Evolutionary conservation across 2,888 invertebrate species (phyloP).

Genomic region (Stenodema calcarata): DNA sequence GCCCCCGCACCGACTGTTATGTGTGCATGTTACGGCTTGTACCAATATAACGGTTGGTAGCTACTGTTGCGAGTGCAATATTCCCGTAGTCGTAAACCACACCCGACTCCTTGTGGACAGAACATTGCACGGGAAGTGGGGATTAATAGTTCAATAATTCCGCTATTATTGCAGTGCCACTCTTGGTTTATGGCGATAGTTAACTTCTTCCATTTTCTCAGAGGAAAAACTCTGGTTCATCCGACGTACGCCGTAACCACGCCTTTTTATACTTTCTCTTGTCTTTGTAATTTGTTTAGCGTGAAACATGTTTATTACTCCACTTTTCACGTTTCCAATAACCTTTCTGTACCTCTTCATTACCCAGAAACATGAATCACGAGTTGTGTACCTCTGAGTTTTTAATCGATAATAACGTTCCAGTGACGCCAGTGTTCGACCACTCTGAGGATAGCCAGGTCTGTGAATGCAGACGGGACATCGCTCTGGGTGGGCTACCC

Average conservation of each 20-base stretch:
- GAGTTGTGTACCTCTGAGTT: no score
- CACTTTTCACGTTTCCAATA: no score
- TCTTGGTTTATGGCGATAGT: slow-evolving; percentile 33
- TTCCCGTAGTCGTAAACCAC: slow-evolving; percentile 39
- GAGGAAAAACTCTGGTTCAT: not conserved
- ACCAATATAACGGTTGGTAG: slow-evolving; percentile 27
- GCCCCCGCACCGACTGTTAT: slow-evolving; percentile 7
- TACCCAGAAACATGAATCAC: no score
- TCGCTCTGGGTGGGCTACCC: no score
- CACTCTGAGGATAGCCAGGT: no score
- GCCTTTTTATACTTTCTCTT: not conserved
- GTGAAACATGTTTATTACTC: not conserved
- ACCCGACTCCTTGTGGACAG: slow-evolving; percentile 47
- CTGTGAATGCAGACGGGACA: no score
- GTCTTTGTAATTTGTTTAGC: not conserved
- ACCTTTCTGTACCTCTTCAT: no score
- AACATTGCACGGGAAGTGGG: slow-evolving; percentile 37
- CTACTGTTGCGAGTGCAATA: slow-evolving; percentile 30
- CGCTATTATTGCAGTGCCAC: slow-evolving; percentile 34
- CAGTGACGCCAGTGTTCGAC: no score
- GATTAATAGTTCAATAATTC: slow-evolving; percentile 48
- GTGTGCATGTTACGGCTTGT: slow-evolving; percentile 39
- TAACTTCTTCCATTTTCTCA: slow-evolving; percentile 29
- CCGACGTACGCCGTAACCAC: not conserved
- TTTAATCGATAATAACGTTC: no score